phyloP scores from a whole-genome alignment of 1,140 invertebrate species.

The Papilio glaucus region DNA sequence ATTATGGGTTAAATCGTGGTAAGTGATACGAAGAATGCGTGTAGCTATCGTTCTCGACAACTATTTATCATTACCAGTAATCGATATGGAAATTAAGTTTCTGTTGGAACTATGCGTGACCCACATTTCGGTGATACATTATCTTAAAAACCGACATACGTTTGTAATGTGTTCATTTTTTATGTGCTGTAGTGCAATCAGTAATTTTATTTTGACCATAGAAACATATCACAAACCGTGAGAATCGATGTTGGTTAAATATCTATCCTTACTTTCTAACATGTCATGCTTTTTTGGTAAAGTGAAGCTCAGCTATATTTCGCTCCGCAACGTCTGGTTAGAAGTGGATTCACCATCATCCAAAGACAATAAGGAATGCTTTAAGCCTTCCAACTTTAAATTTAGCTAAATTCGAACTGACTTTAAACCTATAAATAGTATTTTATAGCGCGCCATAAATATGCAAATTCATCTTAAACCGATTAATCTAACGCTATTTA shows the following conservation, averaged over 20 bases:
- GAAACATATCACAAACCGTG: background rate
- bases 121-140: conserved; percentile 4
- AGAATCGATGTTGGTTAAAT: no score
- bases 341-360: background rate
- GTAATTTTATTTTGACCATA: background rate
- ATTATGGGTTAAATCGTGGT: no score
- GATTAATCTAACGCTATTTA: conserved; percentile 2
- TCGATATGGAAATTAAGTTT: conserved; percentile 10
- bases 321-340: no score
- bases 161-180: background rate
- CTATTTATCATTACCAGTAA: background rate
- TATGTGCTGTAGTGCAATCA: background rate
- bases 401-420: background rate
- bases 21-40: background rate
- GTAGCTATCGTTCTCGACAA: background rate
- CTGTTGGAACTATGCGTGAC: background rate
- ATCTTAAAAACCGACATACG: background rate
- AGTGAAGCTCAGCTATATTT: no score
- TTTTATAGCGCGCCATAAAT: conserved; percentile 12
- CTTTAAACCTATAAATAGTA: conserved; percentile 9
- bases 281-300: no score
- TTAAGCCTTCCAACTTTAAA: background rate
- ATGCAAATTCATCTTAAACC: conserved; percentile 26
- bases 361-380: background rate
- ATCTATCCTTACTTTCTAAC: no score